Base-by-base conservation (phyloP, 2,888 invertebrate genomes). In the Polyommatus iphigenia region DNA sequence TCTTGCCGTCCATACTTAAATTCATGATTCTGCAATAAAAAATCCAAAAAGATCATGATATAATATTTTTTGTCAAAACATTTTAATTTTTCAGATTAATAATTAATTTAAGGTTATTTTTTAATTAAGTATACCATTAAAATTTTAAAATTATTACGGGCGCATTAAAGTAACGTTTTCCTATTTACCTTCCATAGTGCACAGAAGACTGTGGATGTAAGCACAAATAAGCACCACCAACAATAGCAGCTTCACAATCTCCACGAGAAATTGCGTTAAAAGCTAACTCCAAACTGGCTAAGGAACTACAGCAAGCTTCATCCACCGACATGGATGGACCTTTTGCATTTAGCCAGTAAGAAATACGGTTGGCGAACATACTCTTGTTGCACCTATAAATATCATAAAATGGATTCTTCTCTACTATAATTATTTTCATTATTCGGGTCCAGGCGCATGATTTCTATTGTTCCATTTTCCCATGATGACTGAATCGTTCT, bases 1-100 rank as follows among this genome's bases (percentile, higher is more conserved):
- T 98, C 80, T 95, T 95, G 0, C 98, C 98, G 81, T 98, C 97
- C 0, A 91, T 86, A 18, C 97, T 96, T 3, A 98, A 88, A 4
- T 79, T 80, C 57, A 84, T 80, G 6, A 82, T 78, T 79, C 88
- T 88, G 82, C 32, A 73, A 76, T n/a, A 62, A 59, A 62, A 10
- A 86, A 84, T n/a, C 6, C 5, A 36, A 36, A 32, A 32, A 32
- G 32, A 32, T 32, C 32, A 32, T 32, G 32, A 32, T 32, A 32
- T 32, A 8, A 41, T 36, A 8, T 36, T 36, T 36, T 1, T 36
- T 36, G 36, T 5, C 4, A 24, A 24, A 24, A 24, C 36, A 3
- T 3, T 36, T 36, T 36, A 3, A 0, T 36, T 6, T 36, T 36
- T 36, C 0, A 4, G 36, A 36, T 4, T 36, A 36, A 36, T 36